Conservation (phyloP, 1,140 invertebrate species). For the Bombus terrestris region DNA sequence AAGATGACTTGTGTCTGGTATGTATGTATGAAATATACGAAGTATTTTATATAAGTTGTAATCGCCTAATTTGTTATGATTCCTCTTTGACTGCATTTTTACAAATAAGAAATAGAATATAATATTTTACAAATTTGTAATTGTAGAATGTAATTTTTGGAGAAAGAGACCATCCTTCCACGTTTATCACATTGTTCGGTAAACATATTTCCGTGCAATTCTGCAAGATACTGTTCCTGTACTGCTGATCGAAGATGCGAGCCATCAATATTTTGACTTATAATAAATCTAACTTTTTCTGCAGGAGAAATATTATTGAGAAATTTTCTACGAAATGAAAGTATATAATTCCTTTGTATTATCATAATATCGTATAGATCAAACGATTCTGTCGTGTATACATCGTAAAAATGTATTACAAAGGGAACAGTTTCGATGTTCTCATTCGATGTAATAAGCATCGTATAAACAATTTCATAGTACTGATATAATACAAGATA, state of each 20-base stretch:
- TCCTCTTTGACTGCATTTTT: no score
- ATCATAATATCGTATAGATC: not conserved
- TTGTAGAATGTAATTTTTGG: slow-evolving; percentile 17
- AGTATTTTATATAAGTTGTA: no score
- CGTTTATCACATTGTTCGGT: slow-evolving; percentile 96
- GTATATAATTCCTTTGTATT: no score
- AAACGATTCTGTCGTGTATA: no score
- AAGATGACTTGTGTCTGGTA: no score
- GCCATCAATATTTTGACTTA: slow-evolving; percentile 99
- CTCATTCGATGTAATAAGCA: no score
- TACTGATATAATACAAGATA: no score
- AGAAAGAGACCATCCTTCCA: slow-evolving; percentile 85
- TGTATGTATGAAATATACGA: no score
- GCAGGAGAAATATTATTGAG: slow-evolving; percentile 50
- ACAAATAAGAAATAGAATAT: slow-evolving; percentile 5
- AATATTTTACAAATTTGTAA: not conserved
- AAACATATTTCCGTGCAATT: slow-evolving; percentile 99
- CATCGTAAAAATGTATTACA: no score
- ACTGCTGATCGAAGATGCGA: slow-evolving; percentile 96
- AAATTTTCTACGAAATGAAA: not conserved
- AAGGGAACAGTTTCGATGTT: no score
- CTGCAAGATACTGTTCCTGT: slow-evolving; percentile 90
- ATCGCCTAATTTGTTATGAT: no score
- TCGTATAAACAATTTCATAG: no score
- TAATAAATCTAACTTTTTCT: slow-evolving; percentile 92